Evolutionary conservation across 2,113 vertebrate species (phyloP), one percentile per base, ranked within the genome.

Genomic region (Podilymbus podiceps): DNA sequence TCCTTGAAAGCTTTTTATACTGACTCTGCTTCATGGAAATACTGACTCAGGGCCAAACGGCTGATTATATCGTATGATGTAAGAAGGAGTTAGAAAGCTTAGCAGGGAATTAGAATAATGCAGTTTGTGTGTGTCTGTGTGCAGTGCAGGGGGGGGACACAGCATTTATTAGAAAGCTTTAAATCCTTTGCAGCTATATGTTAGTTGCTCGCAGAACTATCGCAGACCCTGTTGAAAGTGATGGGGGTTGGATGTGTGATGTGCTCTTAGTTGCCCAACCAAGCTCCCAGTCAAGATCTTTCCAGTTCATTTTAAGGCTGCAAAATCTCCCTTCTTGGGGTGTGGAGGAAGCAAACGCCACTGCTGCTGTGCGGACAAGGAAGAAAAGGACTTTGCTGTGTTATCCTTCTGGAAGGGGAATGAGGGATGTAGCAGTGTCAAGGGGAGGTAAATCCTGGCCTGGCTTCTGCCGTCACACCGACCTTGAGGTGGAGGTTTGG

Each of bases 21-120:
- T 76, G 83, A 83, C 88, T 90, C 86, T 72, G 88, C 95, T 97
- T 97, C 85, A 95, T 80, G 68, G 67, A 93, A 95, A 95, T 60
- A 95, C 85, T 95, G 93, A 97, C 95, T 97, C 94, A 87, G 96
- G 93, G 91, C 93, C 97, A 97, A 98, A 90, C 40, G 76, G 88
- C 90, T 94, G 96, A 97, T 95, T 94, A 63, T 87, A 86, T 96
- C 1, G 44, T 88, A 60, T 96, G 95, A 97, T 96, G 96, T 87
- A 96, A 97, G 96, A 75, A 95, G 91, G 95, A 96, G 89, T 91
- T 92, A 90, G 92, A 88, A 87, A 85, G 89, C 95, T 97, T 95
- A 97, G 91, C 92, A 71, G 92, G 88, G 94, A 92, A 95, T 97
- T 94, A 91, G 75, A 97, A 96, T 96, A 92, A 79, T 90, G 86